A percentile compares a stretch with the other conserved stretches of the same genome.
Conservation (phyloP, 2,888 invertebrate genomes). For the Pyrochroa serraticornis region DNA sequence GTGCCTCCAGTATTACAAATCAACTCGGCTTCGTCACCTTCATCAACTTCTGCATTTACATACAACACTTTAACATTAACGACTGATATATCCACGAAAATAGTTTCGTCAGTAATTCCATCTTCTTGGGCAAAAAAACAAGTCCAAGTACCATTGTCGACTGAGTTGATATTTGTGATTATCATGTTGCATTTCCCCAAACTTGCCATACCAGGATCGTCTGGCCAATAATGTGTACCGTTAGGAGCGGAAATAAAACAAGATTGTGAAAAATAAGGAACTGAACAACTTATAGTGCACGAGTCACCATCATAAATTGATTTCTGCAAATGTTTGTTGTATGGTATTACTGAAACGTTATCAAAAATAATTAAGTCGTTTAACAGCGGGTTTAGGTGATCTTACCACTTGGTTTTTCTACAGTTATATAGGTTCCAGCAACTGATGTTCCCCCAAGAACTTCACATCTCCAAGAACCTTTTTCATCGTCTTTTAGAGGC, state of each 20-base stretch:
- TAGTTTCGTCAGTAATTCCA: constrained; percentile 25
- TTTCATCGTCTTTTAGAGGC: constrained; percentile 26
- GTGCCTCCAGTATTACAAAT: constrained; percentile 21
- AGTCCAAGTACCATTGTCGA: constrained; percentile 32
- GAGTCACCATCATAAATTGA: constrained; percentile 7
- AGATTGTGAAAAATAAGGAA: constrained; percentile 26
- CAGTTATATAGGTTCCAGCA: neutral
- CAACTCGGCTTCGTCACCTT: constrained; percentile 16
- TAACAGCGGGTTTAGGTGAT: too few relatives aligned
- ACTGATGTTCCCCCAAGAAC: neutral
- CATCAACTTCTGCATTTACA: constrained; percentile 11
- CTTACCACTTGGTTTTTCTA: too few relatives aligned
- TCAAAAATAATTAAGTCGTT: neutral
- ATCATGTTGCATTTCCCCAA: too few relatives aligned
- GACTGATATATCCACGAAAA: constrained; percentile 24
- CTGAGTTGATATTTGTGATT: neutral
- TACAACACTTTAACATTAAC: constrained; percentile 14
- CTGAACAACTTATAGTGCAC: constrained; percentile 24
- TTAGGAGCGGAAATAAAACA: constrained; percentile 27
- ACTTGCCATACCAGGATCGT: neutral
- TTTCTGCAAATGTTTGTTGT: constrained; percentile 8
- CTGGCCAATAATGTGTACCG: constrained; percentile 22
- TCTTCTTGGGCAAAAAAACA: constrained; percentile 29
- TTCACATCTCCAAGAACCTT: constrained; percentile 31
- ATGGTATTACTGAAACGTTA: constrained; percentile 17